Base-by-base conservation (phyloP, 1,140 invertebrate species). In the Zaprionus kolodkinae region DNA sequence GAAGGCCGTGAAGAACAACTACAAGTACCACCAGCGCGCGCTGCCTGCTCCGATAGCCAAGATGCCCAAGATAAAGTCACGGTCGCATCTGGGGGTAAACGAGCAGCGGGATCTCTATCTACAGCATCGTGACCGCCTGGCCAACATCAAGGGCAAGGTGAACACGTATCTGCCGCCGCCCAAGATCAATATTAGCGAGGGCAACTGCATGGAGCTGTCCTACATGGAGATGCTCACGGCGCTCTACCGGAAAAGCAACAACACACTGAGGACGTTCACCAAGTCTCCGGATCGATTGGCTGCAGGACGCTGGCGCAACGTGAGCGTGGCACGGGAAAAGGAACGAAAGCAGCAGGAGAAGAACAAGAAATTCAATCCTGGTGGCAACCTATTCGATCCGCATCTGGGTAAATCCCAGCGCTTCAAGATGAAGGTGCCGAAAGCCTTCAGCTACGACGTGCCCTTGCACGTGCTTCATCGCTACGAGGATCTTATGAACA, bases 191-290 rank as follows among this genome's bases (percentile, higher is more conserved):
- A 50, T 79, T 9, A 66, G 15, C 6, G 86, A 89, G 59, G 69
- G 71, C 52, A 90, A 86, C 15, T 60, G 72, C 52, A 89, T 89
- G 85, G 86, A 89, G 52, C 43, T 89, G 6, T 76, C 85, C 15
- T 89, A 89, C 27, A 89, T 89, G 85, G 85, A 89, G 57, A 89
- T 89, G 85, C 69, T 89, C 13, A 79, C 85, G 0, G 64, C 81
- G 0, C 86, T 89, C 15, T 89, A 89, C 43, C 69, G 88, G 63
- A 85, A 85, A 21, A 90, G 85, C 76, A 89, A 89, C 57, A 85
- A 89, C 13, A 90, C 81, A 1, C 38, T 89, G 15, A 56, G 85
- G 13, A 89, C 85, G 5, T 89, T 89, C 2, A 89, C 85, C 61
- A 89, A 81, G 21, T 76, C 85, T 1, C 85, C 85, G 33, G 85